Evolutionary conservation across 2,888 invertebrate species (phyloP), one percentile per base, ranked within the genome.

Genomic region (Acleris emargana): DNA sequence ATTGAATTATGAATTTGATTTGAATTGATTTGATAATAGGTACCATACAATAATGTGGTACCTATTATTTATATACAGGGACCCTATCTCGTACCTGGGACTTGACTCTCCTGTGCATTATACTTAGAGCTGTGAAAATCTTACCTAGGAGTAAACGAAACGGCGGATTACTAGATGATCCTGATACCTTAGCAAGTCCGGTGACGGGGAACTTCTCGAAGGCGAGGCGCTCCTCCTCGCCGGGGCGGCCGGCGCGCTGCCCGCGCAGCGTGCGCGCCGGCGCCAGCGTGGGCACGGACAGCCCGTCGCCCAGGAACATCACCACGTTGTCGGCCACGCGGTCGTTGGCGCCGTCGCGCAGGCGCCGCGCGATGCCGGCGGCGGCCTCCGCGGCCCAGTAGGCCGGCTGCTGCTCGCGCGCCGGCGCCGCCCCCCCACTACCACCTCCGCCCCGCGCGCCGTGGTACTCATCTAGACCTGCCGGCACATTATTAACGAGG

Each of bases 201-300:
- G 93, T 85, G 55, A 93, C 88, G 0, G 95, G 94, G 72, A 95
- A 95, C 9, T 84, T 76, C 73, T 96, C 96, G 79, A 95, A 95
- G 57, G 87, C 85, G 7, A 96, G 87, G 38, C 86, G 76, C 2
- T 89, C 83, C 67, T 95, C 94, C 80, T 96, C 96, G 0, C 95
- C 95, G 0, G 91, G 73, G 32, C 75, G 74, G 0, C 87, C 87
- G 3, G 82, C 80, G 16, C 93, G 84, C 81, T 96, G 96, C 0
- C 95, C 95, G 55, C 93, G 91, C 72, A 94, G 93, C 43, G 94
- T 94, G 72, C 55, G 55, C 45, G 55, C 55, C 5, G 55, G 22
- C 6, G 55, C 45, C 45, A 57, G 43, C 22, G 55, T 57, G 25
- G 55, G 55, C 55, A 57, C 43, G 6, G 55, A 57, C 45, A 57